phyloP scores from a whole-genome alignment of 2,113 vertebrate species.

The Thunnus thynnus region DNA sequence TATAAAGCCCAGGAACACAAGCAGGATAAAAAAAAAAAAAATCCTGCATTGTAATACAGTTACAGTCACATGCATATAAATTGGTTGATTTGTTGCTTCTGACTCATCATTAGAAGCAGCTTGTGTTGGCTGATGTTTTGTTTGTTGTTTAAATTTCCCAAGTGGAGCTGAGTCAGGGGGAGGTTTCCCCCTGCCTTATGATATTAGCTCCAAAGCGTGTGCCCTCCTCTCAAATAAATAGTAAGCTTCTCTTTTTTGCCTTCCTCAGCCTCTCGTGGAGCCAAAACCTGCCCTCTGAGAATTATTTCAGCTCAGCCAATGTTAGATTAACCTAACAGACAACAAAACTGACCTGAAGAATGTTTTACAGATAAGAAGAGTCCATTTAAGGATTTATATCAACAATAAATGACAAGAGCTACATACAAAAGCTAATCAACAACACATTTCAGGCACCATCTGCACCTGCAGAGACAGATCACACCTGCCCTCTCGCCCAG shows the following conservation, averaged over 20 bases:
- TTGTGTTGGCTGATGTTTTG: conserved; percentile 73
- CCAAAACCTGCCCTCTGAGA: conserved; percentile 3
- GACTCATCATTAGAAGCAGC: conserved; percentile 66
- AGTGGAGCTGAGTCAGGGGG: conserved; percentile 71
- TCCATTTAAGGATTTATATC: not conserved
- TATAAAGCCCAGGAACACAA: conserved; percentile 35
- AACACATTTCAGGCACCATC: conserved; percentile 52
- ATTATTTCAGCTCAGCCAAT: not conserved
- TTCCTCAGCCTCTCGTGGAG: not conserved
- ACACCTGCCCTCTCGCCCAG: conserved; percentile 70
- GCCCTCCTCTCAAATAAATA: conserved; percentile 44
- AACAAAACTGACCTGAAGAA: conserved; percentile 1
- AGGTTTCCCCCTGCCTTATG: conserved; percentile 46
- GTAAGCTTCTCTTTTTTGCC: not conserved
- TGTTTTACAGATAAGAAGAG: not conserved
- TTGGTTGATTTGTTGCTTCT: conserved; percentile 54
- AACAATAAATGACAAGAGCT: conserved; percentile 16
- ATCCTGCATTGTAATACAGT: conserved; percentile 31
- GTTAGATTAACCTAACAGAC: not conserved
- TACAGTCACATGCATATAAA: conserved; percentile 44
- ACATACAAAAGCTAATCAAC: conserved; percentile 47
- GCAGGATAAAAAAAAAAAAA: conserved; percentile 34
- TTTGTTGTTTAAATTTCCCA: conserved; percentile 79
- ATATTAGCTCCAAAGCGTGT: conserved; percentile 53
- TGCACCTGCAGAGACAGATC: conserved; percentile 68